Base-by-base conservation (phyloP, 2,888 invertebrate genomes). In the Drosophila planitibia region DNA sequence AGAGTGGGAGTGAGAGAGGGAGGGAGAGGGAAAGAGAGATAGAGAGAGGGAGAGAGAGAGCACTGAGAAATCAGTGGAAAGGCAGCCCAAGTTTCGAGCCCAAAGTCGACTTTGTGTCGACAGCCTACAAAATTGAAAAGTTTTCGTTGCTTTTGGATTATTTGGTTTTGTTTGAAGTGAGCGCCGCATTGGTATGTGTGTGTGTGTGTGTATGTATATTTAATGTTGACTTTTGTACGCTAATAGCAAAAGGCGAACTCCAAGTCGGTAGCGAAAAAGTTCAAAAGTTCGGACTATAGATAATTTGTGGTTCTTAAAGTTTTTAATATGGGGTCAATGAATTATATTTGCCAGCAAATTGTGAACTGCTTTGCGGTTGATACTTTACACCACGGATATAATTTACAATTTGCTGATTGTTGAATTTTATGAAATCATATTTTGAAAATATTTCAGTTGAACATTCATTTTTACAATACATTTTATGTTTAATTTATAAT, bases 261-360 rank as follows among this genome's bases (percentile, higher is more conserved):
- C 44, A 33, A 74, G 70, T 58, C 79, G 90, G 68, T 54, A 30
- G 61, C 69, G 16, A 71, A 53, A 71, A 89, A 89, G 87, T 85
- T 90, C 74, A 82, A 51, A 90, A 85, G 82, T 90, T 86, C 73
- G 69, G 73, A 78, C 73, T 75, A 76, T 57, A 89, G 89, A 91
- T 79, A 86, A 90, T 91, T 85, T 90, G 89, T 87, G 82, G 76
- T 73, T 70, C 66, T 62, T 64, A 73, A 85, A 85, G 89, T 86
- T 89, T 86, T 91, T 90, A 86, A 86, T 90, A 79, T 81, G 90
- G 84, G 89, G 85, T 89, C 91, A 89, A 81, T 81, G 91, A 89
- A 83, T 89, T 79, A 82, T 83, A 90, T 85, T 89, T 73, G 71
- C 49, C 54, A 65, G 82, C 54, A 55, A 70, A 66, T 49, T 70